Conservation (phyloP, 1,140 invertebrate species). For the Pseudomyrmex dendroicus region DNA sequence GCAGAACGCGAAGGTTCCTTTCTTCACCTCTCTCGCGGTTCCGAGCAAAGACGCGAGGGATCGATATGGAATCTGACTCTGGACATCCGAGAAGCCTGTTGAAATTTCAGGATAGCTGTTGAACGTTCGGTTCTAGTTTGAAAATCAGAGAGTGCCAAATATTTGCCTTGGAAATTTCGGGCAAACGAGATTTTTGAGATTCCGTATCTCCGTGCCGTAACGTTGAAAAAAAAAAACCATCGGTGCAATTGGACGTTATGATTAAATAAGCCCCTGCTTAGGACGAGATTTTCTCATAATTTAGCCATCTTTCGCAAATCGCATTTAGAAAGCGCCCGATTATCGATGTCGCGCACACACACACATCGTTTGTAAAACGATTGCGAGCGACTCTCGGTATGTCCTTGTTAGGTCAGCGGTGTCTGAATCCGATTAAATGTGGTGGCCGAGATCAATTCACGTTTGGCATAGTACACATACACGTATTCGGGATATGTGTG, state of each 20-base stretch:
- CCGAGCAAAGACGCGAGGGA: conserved; percentile 23
- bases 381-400: conserved; percentile 19
- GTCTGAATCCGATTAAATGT: conserved; percentile 43
- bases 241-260: not conserved
- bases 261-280: not conserved
- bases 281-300: not conserved
- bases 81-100: conserved; percentile 6
- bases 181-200: not conserved
- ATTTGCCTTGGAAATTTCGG: not conserved
- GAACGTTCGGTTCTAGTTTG: conserved; percentile 6
- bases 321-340: not conserved
- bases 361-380: conserved; percentile 12
- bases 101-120: conserved; percentile 15
- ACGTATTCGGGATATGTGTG: not conserved
- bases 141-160: not conserved
- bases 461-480: not conserved
- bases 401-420: conserved; percentile 49
- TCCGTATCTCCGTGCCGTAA: not conserved
- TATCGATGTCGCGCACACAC: not conserved
- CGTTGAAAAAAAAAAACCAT: not conserved
- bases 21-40: not conserved
- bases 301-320: conserved; percentile 5
- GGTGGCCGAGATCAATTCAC: conserved; percentile 14
- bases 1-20: not conserved
- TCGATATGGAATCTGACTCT: conserved; percentile 31